phyloP scores from a whole-genome alignment of 1,140 invertebrate species.

The Adoxophyes honmai region DNA sequence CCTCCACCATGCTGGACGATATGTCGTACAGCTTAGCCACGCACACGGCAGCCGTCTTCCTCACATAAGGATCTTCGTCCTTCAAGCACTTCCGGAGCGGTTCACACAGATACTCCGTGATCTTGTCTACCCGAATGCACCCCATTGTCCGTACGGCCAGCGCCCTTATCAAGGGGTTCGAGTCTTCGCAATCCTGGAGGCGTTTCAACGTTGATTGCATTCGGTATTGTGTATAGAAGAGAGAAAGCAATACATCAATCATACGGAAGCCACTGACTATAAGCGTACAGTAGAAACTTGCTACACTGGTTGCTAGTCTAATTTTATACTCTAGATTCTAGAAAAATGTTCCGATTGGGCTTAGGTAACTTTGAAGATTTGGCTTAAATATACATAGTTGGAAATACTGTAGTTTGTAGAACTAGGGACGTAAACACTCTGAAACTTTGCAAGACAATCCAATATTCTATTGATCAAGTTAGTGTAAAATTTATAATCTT shows the following conservation, averaged over 20 bases:
- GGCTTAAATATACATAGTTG: no score
- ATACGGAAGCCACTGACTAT: conserved; percentile 61
- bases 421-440: no score
- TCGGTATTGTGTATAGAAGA: conserved; percentile 32
- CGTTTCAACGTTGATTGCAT: conserved; percentile 38
- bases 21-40: conserved; percentile 99
- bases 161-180: conserved; percentile 98
- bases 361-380: no score
- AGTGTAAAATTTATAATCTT: no score
- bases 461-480: no score
- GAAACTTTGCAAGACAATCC: no score
- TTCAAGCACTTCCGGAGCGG: conserved; percentile 98
- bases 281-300: conserved; percentile 57
- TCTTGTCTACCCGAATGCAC: conserved; percentile 99
- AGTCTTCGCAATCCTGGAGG: conserved; percentile 98
- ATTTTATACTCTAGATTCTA: not conserved
- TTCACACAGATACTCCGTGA: conserved; percentile 99
- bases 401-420: no score
- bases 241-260: conserved; percentile 53
- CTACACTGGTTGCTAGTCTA: conserved; percentile 22
- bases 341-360: no score
- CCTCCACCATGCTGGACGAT: conserved; percentile 97
- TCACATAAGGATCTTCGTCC: conserved; percentile 99
- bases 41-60: conserved; percentile 99
- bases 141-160: conserved; percentile 99